A percentile compares a stretch with the other conserved stretches of the same genome.
phyloP scores from a whole-genome alignment of 2,888 invertebrate genomes.

The Punctoribates punctum region DNA sequence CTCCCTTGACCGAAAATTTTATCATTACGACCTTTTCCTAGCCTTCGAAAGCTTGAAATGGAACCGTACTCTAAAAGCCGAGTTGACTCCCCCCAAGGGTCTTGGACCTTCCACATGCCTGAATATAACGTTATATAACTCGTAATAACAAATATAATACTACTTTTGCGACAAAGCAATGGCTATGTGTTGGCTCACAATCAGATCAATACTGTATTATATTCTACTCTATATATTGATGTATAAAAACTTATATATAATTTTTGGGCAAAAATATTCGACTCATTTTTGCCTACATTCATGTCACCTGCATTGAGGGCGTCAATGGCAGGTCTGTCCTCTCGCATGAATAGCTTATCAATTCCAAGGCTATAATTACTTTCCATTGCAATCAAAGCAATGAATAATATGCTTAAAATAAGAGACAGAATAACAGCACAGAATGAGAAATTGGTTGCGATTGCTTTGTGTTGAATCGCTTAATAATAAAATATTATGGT shows the following conservation, averaged over 20 bases:
- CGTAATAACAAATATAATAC: slow-evolving; percentile 1
- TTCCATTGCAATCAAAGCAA: slow-evolving; percentile 27
- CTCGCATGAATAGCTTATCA: slow-evolving; percentile 29
- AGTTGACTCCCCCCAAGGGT: too few relatives aligned
- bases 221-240: background rate
- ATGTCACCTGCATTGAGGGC: slow-evolving; percentile 30
- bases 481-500: slow-evolving; percentile 28
- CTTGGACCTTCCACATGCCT: too few relatives aligned
- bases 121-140: too few relatives aligned
- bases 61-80: too few relatives aligned
- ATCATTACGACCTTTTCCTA: too few relatives aligned
- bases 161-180: background rate
- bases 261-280: slow-evolving; percentile 18
- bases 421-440: slow-evolving; percentile 19
- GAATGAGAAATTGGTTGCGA: background rate
- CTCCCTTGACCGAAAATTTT: too few relatives aligned
- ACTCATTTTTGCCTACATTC: slow-evolving; percentile 17
- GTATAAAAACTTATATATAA: slow-evolving; percentile 6
- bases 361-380: slow-evolving; percentile 27
- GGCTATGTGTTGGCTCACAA: background rate
- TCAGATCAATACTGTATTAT: slow-evolving; percentile 19
- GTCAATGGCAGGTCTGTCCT: background rate
- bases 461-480: slow-evolving; percentile 15
- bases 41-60: too few relatives aligned
- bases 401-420: slow-evolving; percentile 32